phyloP scores from a whole-genome alignment of 2,888 invertebrate species.

The Nephrotoma appendiculata region DNA sequence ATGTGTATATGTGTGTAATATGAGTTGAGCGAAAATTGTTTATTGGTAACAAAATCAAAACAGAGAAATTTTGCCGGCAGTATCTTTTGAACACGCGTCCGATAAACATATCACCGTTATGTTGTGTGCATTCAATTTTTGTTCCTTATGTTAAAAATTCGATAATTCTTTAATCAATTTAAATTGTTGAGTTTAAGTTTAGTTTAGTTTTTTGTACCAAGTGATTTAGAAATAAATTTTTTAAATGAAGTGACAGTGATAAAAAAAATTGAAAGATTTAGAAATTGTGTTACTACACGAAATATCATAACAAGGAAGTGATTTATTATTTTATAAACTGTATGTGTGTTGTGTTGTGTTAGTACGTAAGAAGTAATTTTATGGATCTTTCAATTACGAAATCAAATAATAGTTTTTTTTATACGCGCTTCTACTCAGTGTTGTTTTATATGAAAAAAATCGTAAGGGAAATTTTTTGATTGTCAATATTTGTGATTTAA shows the following conservation, averaged over 20 bases:
- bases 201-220: background rate
- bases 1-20: no score
- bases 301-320: background rate
- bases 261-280: background rate
- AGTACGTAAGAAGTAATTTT: background rate
- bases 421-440: background rate
- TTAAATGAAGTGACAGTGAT: background rate
- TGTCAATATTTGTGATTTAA: no score
- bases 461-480: background rate
- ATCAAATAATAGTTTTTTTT: background rate
- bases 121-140: background rate
- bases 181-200: background rate
- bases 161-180: background rate
- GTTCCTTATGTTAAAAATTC: background rate
- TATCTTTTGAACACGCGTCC: background rate
- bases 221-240: background rate
- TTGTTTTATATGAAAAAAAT: background rate
- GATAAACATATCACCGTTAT: background rate
- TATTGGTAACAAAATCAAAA: background rate
- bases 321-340: background rate
- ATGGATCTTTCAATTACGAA: background rate
- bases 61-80: background rate
- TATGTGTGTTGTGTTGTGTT: background rate
- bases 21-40: background rate
- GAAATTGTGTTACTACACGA: background rate